Evolutionary conservation across 2,113 vertebrate species (phyloP).

Genomic region (Myotis yumanensis): DNA sequence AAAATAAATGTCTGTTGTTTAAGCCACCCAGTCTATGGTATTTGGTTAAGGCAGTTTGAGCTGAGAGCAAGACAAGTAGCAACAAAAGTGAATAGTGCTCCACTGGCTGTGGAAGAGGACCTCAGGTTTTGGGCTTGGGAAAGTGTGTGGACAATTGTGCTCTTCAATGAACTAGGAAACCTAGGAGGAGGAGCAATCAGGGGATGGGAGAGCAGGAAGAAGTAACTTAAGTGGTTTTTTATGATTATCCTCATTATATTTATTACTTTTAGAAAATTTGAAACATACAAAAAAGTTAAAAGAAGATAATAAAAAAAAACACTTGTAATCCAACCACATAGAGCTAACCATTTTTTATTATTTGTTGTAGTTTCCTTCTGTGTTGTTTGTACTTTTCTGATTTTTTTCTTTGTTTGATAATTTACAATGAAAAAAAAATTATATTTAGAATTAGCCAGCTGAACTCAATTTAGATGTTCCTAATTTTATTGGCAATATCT

Average conservation of each 20-base stretch:
- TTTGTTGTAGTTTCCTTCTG: not conserved
- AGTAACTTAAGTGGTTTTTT: not conserved
- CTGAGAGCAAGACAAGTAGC: not conserved
- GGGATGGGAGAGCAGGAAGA: not conserved
- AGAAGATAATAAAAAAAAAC: not conserved
- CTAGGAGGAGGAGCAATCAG: not conserved
- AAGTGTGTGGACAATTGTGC: not conserved
- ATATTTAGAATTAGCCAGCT: not conserved
- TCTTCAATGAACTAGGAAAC: not conserved
- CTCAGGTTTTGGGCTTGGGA: not conserved
- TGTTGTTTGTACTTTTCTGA: not conserved
- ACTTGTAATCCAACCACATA: not conserved
- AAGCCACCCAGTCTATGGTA: not conserved
- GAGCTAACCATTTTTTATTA: not conserved
- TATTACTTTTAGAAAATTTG: not conserved
- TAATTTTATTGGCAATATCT: not conserved
- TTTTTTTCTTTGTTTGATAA: not conserved
- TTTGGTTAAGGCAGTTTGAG: not conserved
- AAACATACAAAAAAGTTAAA: not conserved
- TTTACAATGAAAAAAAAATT: not conserved
- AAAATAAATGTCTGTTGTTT: not conserved
- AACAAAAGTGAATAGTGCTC: not conserved
- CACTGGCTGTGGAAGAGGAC: not conserved
- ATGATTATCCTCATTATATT: not conserved
- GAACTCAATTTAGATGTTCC: not conserved